Conservation (phyloP, 2,888 invertebrate genomes). For the Hyposoter didymator region DNA sequence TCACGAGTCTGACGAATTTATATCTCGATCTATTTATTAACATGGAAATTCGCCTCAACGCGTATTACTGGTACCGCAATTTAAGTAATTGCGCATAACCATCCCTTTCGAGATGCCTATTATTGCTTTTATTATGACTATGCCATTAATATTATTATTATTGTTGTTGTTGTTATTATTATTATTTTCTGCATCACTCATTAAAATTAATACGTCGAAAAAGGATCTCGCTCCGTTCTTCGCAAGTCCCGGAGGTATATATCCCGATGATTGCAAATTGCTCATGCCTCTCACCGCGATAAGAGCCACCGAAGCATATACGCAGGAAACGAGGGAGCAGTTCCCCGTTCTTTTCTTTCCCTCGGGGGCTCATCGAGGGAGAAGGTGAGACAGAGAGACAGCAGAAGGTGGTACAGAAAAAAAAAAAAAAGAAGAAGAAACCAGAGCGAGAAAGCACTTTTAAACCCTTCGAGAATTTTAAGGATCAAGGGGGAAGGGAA, state of each 20-base stretch:
- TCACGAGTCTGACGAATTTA: neutral
- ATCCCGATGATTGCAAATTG: conserved; percentile 60
- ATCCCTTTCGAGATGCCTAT: conserved; percentile 10
- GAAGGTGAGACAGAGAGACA: conserved; percentile 13
- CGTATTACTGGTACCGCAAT: conserved; percentile 22
- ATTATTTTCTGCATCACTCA: conserved; percentile 56
- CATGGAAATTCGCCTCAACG: neutral
- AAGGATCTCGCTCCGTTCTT: conserved; percentile 15
- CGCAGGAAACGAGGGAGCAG: conserved; percentile 37
- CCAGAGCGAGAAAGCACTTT: conserved; percentile 17
- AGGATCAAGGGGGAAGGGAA: conserved; percentile 1
- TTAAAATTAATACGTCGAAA: conserved; percentile 54
- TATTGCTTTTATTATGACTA: conserved; percentile 14
- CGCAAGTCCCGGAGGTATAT: conserved; percentile 37
- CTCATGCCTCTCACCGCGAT: conserved; percentile 27
- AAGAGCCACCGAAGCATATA: conserved; percentile 27
- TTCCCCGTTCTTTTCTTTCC: conserved; percentile 38
- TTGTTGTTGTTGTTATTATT: conserved; percentile 34
- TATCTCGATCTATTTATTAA: conserved; percentile 19
- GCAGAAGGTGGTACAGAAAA: neutral
- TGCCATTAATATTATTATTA: conserved; percentile 13
- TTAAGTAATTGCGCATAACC: conserved; percentile 50
- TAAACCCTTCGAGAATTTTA: conserved; percentile 32
- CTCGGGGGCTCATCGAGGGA: conserved; percentile 33
- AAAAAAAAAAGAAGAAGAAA: neutral